Evolutionary conservation across 2,888 invertebrate genomes (phyloP).

Genomic region (Didymodactylos carnosus): DNA sequence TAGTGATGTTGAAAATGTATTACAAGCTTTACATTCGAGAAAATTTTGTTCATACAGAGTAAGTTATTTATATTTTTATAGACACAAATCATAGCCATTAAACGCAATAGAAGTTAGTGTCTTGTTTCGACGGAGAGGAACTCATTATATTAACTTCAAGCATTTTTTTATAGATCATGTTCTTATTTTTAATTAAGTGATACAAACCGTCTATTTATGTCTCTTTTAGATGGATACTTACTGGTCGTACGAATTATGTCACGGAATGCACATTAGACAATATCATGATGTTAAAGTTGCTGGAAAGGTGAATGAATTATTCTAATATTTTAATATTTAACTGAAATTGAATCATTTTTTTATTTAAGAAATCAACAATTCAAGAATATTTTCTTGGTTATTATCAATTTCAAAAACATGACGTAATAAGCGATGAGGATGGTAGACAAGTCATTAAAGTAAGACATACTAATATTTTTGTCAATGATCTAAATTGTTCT

Average conservation of each 20-base stretch:
- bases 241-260: slow-evolving; percentile 15
- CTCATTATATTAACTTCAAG: no score
- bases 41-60: background rate
- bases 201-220: no score
- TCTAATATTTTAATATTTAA: background rate
- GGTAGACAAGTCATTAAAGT: background rate
- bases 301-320: slow-evolving; percentile 4
- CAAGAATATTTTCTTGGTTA: slow-evolving; percentile 11
- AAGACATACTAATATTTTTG: background rate
- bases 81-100: no score
- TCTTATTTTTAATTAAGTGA: background rate
- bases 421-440: background rate
- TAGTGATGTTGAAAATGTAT: background rate
- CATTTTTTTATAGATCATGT: background rate
- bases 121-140: no score
- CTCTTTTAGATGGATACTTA: slow-evolving; percentile 4
- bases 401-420: slow-evolving; percentile 5
- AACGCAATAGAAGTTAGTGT: no score
- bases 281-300: slow-evolving; percentile 14
- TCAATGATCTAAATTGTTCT: background rate
- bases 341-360: background rate
- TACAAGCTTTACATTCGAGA: background rate
- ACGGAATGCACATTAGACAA: slow-evolving; percentile 10
- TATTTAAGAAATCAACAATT: background rate
- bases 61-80: no score